Percentiles rank a stretch among this genome's conserved stretches.
Evolutionary conservation across 2,797 vertebrate genomes (phyloP).

Genomic region (Periparus ater): DNA sequence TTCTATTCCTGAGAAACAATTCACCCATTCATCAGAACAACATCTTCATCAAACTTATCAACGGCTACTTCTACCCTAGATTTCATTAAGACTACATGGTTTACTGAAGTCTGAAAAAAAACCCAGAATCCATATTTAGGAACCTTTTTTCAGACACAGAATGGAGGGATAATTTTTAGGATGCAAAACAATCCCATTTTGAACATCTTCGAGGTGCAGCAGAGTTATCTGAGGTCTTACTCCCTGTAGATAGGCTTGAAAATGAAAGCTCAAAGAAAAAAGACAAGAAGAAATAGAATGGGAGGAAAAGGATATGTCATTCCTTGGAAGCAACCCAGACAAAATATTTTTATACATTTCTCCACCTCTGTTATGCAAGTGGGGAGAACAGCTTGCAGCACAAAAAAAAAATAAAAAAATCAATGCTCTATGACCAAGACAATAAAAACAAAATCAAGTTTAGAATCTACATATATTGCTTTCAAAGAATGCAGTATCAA

Average conservation of each 20-base stretch:
- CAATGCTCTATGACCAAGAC: neutral
- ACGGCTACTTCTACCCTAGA: neutral
- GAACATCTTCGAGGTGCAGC: neutral
- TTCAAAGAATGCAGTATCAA: neutral
- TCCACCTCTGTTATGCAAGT: neutral
- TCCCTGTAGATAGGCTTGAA: neutral
- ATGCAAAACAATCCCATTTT: neutral
- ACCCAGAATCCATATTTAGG: fast-evolving
- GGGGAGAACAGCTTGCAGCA: neutral
- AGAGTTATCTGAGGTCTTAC: neutral
- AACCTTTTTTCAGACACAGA: neutral
- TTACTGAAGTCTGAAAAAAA: neutral
- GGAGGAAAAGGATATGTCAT: neutral
- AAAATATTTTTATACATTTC: neutral
- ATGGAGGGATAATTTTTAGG: neutral
- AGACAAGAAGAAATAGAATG: neutral
- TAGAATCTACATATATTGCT: neutral
- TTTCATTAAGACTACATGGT: neutral
- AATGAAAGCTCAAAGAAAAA: neutral
- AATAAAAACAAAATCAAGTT: neutral
- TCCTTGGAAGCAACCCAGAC: neutral
- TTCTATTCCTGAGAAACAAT: neutral
- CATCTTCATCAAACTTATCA: neutral
- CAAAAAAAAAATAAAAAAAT: neutral
- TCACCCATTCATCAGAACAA: neutral